These are phyloP conservation scores for Engraulis encrasicolus DNA, from an alignment of 2,113 vertebrate species.

Conservation along the genomic window DNA sequence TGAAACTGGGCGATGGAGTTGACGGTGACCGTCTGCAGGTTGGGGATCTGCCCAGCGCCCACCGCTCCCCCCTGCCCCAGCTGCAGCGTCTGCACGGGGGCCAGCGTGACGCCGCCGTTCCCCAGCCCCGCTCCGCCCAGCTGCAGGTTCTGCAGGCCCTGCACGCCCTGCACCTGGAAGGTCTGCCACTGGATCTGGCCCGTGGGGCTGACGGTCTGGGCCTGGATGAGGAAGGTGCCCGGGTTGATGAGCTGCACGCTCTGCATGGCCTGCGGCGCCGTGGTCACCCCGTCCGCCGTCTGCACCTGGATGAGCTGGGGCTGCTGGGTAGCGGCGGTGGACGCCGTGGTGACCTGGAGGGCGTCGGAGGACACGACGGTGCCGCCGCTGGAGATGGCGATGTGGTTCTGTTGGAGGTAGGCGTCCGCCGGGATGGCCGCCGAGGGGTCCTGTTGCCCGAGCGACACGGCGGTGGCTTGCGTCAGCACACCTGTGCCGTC, in stretches of 20 bases:
- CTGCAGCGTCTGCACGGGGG: conserved; percentile 94
- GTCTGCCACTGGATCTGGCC: conserved; percentile 99
- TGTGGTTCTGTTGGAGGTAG: conserved; percentile 91
- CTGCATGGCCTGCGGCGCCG: conserved; percentile 87
- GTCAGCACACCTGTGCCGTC: conserved; percentile 94
- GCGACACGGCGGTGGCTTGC: conserved; percentile 88
- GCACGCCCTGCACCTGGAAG: conserved; percentile 98
- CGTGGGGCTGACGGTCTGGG: conserved; percentile 94
- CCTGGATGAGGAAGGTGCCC: conserved; percentile 97
- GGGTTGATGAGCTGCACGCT: conserved; percentile 97
- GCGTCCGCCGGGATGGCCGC: conserved; percentile 86
- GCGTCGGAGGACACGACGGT: conserved; percentile 73
- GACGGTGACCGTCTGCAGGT: conserved; percentile 97
- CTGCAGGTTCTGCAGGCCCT: conserved; percentile 98
- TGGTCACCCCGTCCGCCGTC: conserved; percentile 79
- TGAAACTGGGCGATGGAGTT: conserved; percentile 91
- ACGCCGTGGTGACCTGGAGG: conserved; percentile 62
- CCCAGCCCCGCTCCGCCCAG: conserved; percentile 76
- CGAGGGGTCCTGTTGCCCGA: conserved; percentile 87
- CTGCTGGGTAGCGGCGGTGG: conserved; percentile 79
- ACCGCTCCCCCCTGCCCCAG: conserved; percentile 90
- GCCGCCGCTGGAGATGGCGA: neutral
- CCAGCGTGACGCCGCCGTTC: conserved; percentile 85
- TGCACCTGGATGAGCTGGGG: conserved; percentile 85
- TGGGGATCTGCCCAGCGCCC: conserved; percentile 89